Evolutionary conservation across 2,113 vertebrate species (phyloP).

Genomic region (Lepus americanus): DNA sequence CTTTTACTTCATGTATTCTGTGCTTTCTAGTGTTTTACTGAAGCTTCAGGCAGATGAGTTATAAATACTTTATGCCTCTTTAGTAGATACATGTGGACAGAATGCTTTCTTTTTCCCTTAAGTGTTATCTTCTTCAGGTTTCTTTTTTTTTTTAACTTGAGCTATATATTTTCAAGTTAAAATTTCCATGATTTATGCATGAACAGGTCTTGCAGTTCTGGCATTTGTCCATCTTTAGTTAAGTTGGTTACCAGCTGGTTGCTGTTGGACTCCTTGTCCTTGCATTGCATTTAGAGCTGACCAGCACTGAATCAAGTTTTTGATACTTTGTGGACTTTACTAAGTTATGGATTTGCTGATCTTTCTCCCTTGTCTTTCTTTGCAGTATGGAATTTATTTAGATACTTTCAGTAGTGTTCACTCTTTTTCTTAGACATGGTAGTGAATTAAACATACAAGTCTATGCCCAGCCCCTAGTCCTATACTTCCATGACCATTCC

Average conservation of each 20-base stretch:
- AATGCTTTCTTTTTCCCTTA: not conserved
- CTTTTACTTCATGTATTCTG: not conserved
- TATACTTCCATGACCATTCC: not conserved
- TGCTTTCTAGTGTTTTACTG: not conserved
- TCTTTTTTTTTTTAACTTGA: not conserved
- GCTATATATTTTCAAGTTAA: not conserved
- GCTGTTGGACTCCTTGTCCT: not conserved
- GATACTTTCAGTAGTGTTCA: not conserved
- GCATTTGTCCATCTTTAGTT: not conserved
- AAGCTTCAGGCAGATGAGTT: not conserved
- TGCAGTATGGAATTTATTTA: not conserved
- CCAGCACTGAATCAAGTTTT: not conserved
- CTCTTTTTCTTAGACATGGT: not conserved
- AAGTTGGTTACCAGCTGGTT: not conserved
- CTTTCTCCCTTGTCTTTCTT: conserved; percentile 16
- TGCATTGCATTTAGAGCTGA: not conserved
- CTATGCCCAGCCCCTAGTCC: not conserved
- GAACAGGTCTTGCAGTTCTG: not conserved
- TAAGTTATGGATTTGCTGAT: not conserved
- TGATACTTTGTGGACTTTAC: not conserved
- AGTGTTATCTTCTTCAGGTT: not conserved
- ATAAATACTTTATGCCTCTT: not conserved
- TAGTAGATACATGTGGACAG: not conserved
- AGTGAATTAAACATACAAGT: not conserved
- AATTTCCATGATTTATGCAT: not conserved